These are phyloP conservation scores for Tenthredo notha DNA, from an alignment of 2,888 invertebrate species.

Conservation along the genomic window DNA sequence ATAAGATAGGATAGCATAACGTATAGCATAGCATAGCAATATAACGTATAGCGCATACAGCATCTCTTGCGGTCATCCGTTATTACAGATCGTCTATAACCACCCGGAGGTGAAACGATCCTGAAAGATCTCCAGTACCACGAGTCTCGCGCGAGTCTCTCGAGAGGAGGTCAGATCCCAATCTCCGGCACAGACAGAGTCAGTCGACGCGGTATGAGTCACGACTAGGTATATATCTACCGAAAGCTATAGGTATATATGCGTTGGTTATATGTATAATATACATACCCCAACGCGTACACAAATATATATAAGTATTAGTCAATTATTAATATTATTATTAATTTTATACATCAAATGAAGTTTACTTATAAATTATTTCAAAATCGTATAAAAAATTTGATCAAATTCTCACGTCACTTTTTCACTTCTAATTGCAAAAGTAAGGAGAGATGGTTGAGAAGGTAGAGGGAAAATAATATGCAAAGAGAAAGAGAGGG, in stretches of 20 bases:
- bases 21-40: no score
- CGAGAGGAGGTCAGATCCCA: slow-evolving; percentile 71
- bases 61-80: slow-evolving; percentile 7
- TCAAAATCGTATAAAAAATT: no score
- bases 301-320: neutral
- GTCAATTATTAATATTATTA: neutral
- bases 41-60: neutral
- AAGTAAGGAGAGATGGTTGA: neutral
- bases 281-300: neutral
- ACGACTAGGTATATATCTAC: slow-evolving; percentile 43
- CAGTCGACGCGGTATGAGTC: slow-evolving; percentile 56
- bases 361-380: no score
- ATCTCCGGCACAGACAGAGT: slow-evolving; percentile 64
- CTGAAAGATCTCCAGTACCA: neutral
- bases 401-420: neutral
- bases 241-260: neutral
- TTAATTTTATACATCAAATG: neutral
- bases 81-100: neutral
- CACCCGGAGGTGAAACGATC: slow-evolving; percentile 65
- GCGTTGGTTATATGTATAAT: no score
- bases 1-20: no score
- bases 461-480: neutral
- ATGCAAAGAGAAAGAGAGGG: neutral
- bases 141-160: slow-evolving; percentile 59
- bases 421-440: neutral